Evolutionary conservation across 2,113 vertebrate genomes (phyloP), one percentile per base, ranked within the genome.

Genomic region (Phodopus roborovskii): DNA sequence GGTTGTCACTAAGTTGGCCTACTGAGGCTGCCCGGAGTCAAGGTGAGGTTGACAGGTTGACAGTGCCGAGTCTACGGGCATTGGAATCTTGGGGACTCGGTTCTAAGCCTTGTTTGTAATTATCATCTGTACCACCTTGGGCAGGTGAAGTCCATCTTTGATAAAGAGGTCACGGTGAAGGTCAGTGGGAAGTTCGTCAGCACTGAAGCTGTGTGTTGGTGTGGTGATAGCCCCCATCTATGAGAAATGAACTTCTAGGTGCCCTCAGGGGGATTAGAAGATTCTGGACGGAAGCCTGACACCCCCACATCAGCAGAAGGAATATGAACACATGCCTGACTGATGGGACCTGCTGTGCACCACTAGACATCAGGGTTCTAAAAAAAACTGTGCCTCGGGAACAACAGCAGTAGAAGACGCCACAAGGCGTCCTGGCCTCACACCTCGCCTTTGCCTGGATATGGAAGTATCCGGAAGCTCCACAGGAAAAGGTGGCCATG

Each of bases 311-410:
- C 4, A 33, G 28, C 70, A 79, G 88, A 71, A 71, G 22, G 42
- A 62, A 26, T 45, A 30, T 36, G 28, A 45, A 66, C 1, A 3
- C 0, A 33, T 0, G 30, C 17, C 7, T 0, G 0, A 11, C 3
- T 48, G 50, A 48, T 13, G 7, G 17, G 56, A 12, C 26, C 0
- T 82, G 53, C 53, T 36, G 30, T 16, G 17, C 2, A 5, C 62
- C 30, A 42, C 20, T 33, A 9, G 39, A 42, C 9, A 20, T 13
- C 0, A 15, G 70, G 30, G 62, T 26, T 12, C 75, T 39, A 71
- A 8, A 8, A 70, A 79, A 7, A 26, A 9, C 73, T 58, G 11
- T 3, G n/a, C 68, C 73, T 66, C 3, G 0, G 28, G n/a, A n/a
- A n/a, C n/a, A n/a, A n/a, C 10, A 8, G 48, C 39, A 70, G 10